Evolutionary conservation across 2,888 invertebrate genomes (phyloP).

Genomic region (Phyllotreta cruciferae): DNA sequence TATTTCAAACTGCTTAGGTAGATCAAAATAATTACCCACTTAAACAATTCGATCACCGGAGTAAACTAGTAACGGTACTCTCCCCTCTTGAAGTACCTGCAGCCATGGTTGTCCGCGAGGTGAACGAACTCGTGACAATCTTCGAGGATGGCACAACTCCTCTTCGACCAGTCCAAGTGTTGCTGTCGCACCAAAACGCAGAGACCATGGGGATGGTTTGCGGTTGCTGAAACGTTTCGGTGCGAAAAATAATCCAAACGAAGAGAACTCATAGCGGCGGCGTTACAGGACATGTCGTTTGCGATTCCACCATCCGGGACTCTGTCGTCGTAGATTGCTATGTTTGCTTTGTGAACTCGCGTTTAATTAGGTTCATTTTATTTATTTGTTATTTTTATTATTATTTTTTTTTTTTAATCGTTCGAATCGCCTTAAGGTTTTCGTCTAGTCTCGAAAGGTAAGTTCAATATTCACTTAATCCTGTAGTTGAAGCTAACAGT

Average conservation of each 20-base stretch:
- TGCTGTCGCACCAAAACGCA: conserved; percentile 53
- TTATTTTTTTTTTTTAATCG: conserved; percentile 34
- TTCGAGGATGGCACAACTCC: conserved; percentile 56
- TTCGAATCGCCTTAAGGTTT: conserved; percentile 20
- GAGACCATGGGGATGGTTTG: conserved; percentile 54
- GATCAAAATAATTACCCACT: conserved; percentile 49
- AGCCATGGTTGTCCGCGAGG: conserved; percentile 53
- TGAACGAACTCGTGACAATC: conserved; percentile 54
- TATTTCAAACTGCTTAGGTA: conserved; percentile 15
- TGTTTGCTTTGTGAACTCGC: conserved; percentile 43
- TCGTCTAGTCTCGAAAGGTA: conserved; percentile 40
- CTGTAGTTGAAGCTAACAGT: background rate
- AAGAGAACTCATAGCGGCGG: too few species aligned
- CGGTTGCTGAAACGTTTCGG: conserved; percentile 45
- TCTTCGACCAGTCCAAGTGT: conserved; percentile 52
- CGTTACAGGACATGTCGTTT: too few species aligned
- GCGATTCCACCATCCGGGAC: conserved; percentile 14
- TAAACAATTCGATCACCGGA: conserved; percentile 55
- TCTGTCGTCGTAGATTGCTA: conserved; percentile 34
- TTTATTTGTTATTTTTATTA: conserved; percentile 39
- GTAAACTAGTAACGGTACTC: conserved; percentile 57
- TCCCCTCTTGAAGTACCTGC: conserved; percentile 55
- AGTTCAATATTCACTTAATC: conserved; percentile 21
- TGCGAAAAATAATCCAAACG: conserved; percentile 46
- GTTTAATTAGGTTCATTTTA: conserved; percentile 31